Percentiles rank a stretch among this genome's conserved stretches.
Conservation (phyloP, 2,888 invertebrate genomes). For the Epistrophe grossulariae region DNA sequence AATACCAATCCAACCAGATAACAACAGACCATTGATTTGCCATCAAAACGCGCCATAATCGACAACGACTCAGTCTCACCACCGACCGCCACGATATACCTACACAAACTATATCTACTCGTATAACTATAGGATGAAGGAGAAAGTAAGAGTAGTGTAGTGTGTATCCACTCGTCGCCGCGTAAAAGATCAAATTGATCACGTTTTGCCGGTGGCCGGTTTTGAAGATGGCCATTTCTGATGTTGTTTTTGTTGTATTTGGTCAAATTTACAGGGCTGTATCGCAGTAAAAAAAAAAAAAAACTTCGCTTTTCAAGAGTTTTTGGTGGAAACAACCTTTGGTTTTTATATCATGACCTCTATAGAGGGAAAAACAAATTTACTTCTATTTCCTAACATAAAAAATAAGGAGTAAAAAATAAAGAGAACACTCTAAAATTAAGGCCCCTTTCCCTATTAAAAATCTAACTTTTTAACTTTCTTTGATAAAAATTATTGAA, state of each 20-base stretch:
- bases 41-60: constrained; percentile 72
- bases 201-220: constrained; percentile 75
- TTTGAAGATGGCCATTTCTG: constrained; percentile 51
- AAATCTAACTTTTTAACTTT: too few species aligned
- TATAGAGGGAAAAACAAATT: too few species aligned
- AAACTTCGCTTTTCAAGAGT: too few species aligned
- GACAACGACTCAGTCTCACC: constrained; percentile 40
- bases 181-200: constrained; percentile 74
- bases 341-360: too few species aligned
- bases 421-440: too few species aligned
- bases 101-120: background rate
- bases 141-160: constrained; percentile 67
- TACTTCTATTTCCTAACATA: too few species aligned
- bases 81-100: background rate
- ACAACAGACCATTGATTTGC: constrained; percentile 72
- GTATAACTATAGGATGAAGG: constrained; percentile 46
- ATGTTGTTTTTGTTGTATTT: constrained; percentile 5
- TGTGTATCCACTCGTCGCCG: constrained; percentile 66
- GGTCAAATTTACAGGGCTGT: background rate
- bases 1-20: constrained; percentile 65
- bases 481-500: too few species aligned
- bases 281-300: background rate
- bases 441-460: too few species aligned
- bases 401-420: too few species aligned
- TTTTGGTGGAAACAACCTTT: too few species aligned